Percentiles rank a stretch among this genome's conserved stretches.
Evolutionary conservation across 2,797 vertebrate genomes (phyloP).

Genomic region (Synaphobranchus kaupii): DNA sequence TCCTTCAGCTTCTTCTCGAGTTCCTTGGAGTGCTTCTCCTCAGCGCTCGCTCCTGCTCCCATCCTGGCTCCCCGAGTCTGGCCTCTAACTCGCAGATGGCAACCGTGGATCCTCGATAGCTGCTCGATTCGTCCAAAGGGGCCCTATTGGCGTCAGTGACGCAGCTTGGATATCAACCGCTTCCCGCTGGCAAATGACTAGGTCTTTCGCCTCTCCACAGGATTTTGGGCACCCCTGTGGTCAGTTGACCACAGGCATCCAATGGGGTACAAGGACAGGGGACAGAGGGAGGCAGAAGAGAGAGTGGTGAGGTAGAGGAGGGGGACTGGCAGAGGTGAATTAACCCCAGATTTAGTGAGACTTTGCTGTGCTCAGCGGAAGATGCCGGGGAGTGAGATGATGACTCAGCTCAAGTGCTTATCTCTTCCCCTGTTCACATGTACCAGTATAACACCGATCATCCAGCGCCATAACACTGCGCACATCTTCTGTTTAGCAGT

Average conservation of each 20-base stretch:
- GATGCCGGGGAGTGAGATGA: slow-evolving; percentile 54
- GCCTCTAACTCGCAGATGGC: slow-evolving; percentile 54
- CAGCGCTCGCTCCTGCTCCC: slow-evolving; percentile 93
- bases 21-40: slow-evolving; percentile 94
- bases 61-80: slow-evolving; percentile 69
- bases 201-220: slow-evolving; percentile 67
- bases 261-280: slow-evolving; percentile 85
- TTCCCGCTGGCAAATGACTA: slow-evolving; percentile 54
- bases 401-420: slow-evolving; percentile 74
- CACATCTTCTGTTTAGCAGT: neutral
- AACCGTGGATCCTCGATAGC: slow-evolving; percentile 44
- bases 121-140: slow-evolving; percentile 42
- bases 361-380: slow-evolving; percentile 81
- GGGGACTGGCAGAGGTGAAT: slow-evolving; percentile 59
- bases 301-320: slow-evolving; percentile 49
- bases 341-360: slow-evolving; percentile 69
- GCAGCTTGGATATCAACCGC: slow-evolving; percentile 56
- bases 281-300: slow-evolving; percentile 28
- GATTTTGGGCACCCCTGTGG: slow-evolving; percentile 72
- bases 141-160: slow-evolving; percentile 54
- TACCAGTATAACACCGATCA: slow-evolving; percentile 50
- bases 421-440: slow-evolving; percentile 56
- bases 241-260: slow-evolving; percentile 69
- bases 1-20: slow-evolving; percentile 97
- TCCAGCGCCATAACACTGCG: neutral